Evolutionary conservation across 2,888 invertebrate genomes (phyloP), one percentile per base, ranked within the genome.

Genomic region (Drosophila paramelanica): DNA sequence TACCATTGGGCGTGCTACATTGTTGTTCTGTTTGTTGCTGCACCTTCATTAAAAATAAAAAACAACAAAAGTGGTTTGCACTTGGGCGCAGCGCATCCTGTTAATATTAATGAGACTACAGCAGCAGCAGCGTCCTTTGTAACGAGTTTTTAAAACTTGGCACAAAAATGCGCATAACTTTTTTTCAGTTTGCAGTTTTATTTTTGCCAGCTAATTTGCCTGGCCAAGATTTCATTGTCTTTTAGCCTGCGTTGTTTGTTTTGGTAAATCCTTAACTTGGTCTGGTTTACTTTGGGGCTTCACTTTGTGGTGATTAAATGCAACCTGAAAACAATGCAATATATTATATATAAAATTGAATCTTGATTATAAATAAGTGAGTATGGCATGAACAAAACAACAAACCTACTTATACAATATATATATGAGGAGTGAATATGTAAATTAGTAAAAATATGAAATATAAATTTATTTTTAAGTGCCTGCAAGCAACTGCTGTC

Each of bases 41-140:
- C 43, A 42, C 60, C 45, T 58, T 74, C 67, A 71, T 74, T 62
- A 67, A 59, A 61, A 69, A 49, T 47, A 49, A 59, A 67, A 57
- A 23, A 23, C 39, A 69, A 56, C 39, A 69, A 56, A 75, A 72
- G 62, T 62, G 49, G 41, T 47, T 52, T 57, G 72, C 69, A 72
- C 72, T 73, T 56, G 73, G 66, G 38, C 27, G 36, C 56, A 53
- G 52, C 38, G 60, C 58, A 52, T 55, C 11, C 56, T 47, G 43
- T 77, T 61, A 78, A 74, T 65, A 74, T 79, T 74, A 77, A 77
- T 77, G 77, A 79, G 74, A 31, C 25, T 13, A 17, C 39, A 56
- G 14, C 7, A 49, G 33, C 33, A 11, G 5, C 51, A 41, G 25
- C 39, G 27, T 39, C 46, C 27, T 39, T 60, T 46, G 56, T 39